Percentiles rank a stretch among this genome's conserved stretches.
phyloP scores from a whole-genome alignment of 1,140 invertebrate species.

The Cotesia glomerata region DNA sequence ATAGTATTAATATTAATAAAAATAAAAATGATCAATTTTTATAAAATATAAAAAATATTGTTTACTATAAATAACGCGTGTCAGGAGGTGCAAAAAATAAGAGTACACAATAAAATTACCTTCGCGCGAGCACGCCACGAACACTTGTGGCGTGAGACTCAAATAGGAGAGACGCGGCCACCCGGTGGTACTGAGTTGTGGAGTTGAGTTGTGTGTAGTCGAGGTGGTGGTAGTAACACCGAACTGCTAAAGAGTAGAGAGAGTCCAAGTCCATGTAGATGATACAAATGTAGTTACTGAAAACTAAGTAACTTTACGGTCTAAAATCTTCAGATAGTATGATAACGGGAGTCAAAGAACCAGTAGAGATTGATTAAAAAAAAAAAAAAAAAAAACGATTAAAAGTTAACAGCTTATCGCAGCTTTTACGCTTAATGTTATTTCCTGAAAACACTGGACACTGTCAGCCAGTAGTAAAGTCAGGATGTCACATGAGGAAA shows the following conservation, averaged over 20 bases:
- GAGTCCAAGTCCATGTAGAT: not conserved
- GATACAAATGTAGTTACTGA: not conserved
- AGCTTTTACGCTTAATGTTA: too few species aligned
- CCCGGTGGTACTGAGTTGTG: not conserved
- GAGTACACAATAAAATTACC: conserved; percentile 23
- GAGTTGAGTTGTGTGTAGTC: not conserved
- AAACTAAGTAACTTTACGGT: too few species aligned
- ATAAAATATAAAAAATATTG: not conserved
- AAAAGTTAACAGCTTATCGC: too few species aligned
- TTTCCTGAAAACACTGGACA: too few species aligned
- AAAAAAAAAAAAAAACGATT: too few species aligned
- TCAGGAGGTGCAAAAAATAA: not conserved
- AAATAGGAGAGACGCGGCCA: conserved; percentile 32
- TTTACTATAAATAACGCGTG: not conserved
- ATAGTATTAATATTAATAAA: too few species aligned
- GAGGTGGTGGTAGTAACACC: not conserved
- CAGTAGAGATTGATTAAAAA: too few species aligned
- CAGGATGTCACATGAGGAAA: too few species aligned
- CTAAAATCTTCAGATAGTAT: too few species aligned
- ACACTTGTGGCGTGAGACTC: conserved; percentile 50
- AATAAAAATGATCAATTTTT: not conserved
- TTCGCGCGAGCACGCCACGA: conserved; percentile 51
- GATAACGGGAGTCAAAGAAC: too few species aligned
- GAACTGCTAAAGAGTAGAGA: not conserved
- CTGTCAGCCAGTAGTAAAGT: too few species aligned